Conservation (phyloP, 2,113 vertebrate genomes). For the Polypterus bichir region DNA sequence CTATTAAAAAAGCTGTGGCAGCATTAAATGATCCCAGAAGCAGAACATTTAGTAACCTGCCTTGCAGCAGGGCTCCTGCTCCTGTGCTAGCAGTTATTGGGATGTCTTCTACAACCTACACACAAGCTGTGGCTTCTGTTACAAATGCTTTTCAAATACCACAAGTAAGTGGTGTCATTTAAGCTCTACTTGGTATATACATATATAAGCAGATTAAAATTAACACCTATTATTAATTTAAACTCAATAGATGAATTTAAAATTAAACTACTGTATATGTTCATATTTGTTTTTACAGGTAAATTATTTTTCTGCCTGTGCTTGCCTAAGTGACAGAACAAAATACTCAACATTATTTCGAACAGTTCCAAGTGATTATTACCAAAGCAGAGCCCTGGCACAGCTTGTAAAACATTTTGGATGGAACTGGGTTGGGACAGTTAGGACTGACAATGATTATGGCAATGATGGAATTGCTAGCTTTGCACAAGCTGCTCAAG, state of each 20-base stretch:
- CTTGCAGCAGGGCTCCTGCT: constrained; percentile 8
- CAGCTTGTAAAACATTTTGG: constrained; percentile 35
- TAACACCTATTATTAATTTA: background rate
- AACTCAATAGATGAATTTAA: background rate
- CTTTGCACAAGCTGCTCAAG: constrained; percentile 21
- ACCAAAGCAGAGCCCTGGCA: constrained; percentile 27
- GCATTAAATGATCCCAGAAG: background rate
- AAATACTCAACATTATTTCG: constrained; percentile 35
- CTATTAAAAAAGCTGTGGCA: constrained; percentile 8
- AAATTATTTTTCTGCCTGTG: constrained; percentile 35
- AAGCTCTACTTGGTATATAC: background rate
- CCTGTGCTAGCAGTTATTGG: background rate
- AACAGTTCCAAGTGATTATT: constrained; percentile 36
- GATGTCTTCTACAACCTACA: background rate
- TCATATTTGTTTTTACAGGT: constrained; percentile 25
- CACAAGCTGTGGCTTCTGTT: background rate
- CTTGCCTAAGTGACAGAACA: constrained; percentile 35
- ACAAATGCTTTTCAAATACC: background rate
- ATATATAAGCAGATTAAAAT: background rate
- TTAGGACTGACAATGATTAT: constrained; percentile 19
- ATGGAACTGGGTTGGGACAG: constrained; percentile 40
- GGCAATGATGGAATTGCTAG: constrained; percentile 15
- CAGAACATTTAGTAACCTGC: background rate
- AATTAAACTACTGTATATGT: background rate
- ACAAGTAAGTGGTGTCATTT: background rate